Conservation (phyloP, 2,888 invertebrate species). For the Trisateles emortualis region DNA sequence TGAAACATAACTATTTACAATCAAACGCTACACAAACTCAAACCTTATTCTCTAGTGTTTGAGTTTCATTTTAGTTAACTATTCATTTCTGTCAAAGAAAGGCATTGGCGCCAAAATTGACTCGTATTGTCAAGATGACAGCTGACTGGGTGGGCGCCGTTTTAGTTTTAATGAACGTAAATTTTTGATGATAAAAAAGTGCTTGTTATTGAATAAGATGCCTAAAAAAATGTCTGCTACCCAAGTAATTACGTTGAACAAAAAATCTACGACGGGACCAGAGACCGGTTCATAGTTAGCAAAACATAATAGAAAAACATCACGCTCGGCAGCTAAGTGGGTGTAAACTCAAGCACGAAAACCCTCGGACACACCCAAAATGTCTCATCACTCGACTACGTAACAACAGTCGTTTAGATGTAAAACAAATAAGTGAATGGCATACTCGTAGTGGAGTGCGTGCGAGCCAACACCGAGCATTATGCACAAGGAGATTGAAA, state of each 20-base stretch:
- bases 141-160: constrained; percentile 77
- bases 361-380: constrained; percentile 74
- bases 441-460: constrained; percentile 75
- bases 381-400: constrained; percentile 65
- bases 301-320: constrained; percentile 60
- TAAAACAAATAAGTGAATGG: constrained; percentile 82
- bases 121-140: constrained; percentile 76
- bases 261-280: constrained; percentile 24
- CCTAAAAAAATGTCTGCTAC: neutral
- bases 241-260: constrained; percentile 14
- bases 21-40: constrained; percentile 34
- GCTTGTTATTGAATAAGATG: constrained; percentile 7
- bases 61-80: constrained; percentile 25
- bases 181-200: constrained; percentile 19
- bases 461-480: constrained; percentile 77
- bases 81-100: constrained; percentile 32
- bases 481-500: constrained; percentile 84
- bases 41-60: constrained; percentile 39
- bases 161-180: constrained; percentile 56
- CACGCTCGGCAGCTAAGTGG: constrained; percentile 66
- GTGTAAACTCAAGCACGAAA: constrained; percentile 70
- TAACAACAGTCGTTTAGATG: constrained; percentile 76
- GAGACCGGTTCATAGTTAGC: constrained; percentile 44
- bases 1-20: constrained; percentile 42
- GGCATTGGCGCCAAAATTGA: constrained; percentile 80